Base-by-base conservation (phyloP, 2,888 invertebrate species). In the Nudaria mundana region DNA sequence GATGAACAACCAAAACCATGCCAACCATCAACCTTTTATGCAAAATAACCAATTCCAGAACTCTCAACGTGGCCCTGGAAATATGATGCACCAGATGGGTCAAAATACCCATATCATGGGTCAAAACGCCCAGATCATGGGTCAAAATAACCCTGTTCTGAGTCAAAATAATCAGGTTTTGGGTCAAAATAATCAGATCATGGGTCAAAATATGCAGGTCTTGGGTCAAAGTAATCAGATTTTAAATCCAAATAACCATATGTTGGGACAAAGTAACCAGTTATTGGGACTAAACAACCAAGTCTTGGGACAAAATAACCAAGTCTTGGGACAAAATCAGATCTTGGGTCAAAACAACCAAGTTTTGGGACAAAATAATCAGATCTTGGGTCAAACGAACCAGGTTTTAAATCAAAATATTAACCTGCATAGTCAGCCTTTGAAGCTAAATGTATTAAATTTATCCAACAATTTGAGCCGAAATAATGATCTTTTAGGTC, bases 61-160 rank as follows among this genome's bases (percentile, higher is more conserved):
- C 20, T 62, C 50, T 15, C 52, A 58, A 8, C 54, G 63, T 22
- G 56, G 45, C 42, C 63, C 47, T 28, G 63, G 63, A 39, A 71
- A 60, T 37, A 57, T 67, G 36, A 66, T 69, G 0, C 59, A 58
- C 26, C 68, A 65, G 18, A 71, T 71, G 46, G 50, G 57, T 39
- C 69, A 67, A 51, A 66, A 55, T 30, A n/a, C n/a, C n/a, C n/a
- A n/a, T n/a, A n/a, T n/a, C n/a, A 71, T 71, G 45, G 50, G 56
- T 38, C 69, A 66, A 51, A 66, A 55, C 28, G n/a, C n/a, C n/a
- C n/a, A n/a, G n/a, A n/a, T n/a, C n/a, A 71, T 71, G 45, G 50
- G 56, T 38, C 69, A 66, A 51, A 66, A 55, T 29, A n/a, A n/a
- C n/a, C n/a, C n/a, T n/a, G n/a, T n/a, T n/a, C 71, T 71, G 45